Percentiles rank a stretch among this genome's conserved stretches.
Conservation (phyloP, 2,113 vertebrate genomes). For the Channa maculata region DNA sequence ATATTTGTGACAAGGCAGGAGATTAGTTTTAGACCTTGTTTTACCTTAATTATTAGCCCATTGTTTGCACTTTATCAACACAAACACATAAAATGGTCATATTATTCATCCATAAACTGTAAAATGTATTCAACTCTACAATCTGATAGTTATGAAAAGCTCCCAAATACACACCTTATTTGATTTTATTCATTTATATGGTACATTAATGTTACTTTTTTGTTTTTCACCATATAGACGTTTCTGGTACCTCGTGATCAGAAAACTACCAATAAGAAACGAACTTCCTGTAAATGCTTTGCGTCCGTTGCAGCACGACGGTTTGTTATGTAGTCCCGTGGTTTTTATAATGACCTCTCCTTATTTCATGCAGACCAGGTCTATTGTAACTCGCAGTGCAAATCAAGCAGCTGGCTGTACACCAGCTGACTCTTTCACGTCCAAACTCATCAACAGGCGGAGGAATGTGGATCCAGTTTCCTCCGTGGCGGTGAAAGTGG, state of each 20-base stretch:
- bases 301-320: not conserved
- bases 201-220: too few species aligned
- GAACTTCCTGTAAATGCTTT: constrained; percentile 23
- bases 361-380: constrained; percentile 65
- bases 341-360: constrained; percentile 69
- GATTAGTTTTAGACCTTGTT: too few species aligned
- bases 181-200: not conserved
- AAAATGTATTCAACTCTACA: too few species aligned
- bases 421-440: constrained; percentile 35
- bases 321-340: constrained; percentile 1
- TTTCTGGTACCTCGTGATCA: not conserved
- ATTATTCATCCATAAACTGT: too few species aligned
- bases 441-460: constrained; percentile 43
- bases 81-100: too few species aligned
- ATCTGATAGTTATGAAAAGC: too few species aligned
- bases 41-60: too few species aligned
- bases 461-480: not conserved
- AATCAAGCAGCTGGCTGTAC: not conserved
- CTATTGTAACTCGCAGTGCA: constrained; percentile 26
- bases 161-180: not conserved
- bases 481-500: constrained; percentile 64
- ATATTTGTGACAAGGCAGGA: too few species aligned
- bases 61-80: too few species aligned
- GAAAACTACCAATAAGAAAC: constrained; percentile 33
- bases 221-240: not conserved